These are phyloP conservation scores for Ciconia boyciana DNA, from an alignment of 2,113 vertebrate species.

Conservation along the genomic window DNA sequence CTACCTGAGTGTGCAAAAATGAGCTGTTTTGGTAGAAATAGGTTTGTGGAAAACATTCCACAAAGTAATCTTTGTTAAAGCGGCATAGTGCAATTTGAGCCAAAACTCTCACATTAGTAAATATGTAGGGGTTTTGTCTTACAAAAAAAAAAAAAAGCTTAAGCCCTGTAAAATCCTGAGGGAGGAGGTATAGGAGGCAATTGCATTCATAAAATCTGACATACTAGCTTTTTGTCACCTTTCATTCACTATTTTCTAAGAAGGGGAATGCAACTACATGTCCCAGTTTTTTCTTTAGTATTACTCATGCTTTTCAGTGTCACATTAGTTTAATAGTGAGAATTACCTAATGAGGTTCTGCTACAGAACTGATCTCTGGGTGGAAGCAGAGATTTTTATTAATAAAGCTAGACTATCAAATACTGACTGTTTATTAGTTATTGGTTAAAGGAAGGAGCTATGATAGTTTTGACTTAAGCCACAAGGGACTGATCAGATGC, in stretches of 20 bases:
- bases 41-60: not conserved
- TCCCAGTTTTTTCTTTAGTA: not conserved
- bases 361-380: not conserved
- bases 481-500: not conserved
- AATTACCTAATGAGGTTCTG: not conserved
- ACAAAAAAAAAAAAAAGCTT: not conserved
- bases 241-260: not conserved
- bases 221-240: not conserved
- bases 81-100: not conserved
- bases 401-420: not conserved
- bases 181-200: not conserved
- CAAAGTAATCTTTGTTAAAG: not conserved
- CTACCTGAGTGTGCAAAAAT: not conserved
- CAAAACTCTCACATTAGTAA: not conserved
- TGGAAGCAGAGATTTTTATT: not conserved
- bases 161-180: not conserved
- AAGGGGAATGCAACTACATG: not conserved
- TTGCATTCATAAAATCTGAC: not conserved
- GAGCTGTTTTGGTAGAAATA: not conserved
- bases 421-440: not conserved
- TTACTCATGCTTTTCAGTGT: not conserved
- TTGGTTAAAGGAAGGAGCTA: not conserved
- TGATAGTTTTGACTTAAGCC: not conserved
- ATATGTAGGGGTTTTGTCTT: not conserved
- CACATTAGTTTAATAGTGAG: not conserved